These are phyloP conservation scores for Thecocarcelia acutangulata DNA, from an alignment of 2,888 invertebrate genomes.

Conservation along the genomic window DNA sequence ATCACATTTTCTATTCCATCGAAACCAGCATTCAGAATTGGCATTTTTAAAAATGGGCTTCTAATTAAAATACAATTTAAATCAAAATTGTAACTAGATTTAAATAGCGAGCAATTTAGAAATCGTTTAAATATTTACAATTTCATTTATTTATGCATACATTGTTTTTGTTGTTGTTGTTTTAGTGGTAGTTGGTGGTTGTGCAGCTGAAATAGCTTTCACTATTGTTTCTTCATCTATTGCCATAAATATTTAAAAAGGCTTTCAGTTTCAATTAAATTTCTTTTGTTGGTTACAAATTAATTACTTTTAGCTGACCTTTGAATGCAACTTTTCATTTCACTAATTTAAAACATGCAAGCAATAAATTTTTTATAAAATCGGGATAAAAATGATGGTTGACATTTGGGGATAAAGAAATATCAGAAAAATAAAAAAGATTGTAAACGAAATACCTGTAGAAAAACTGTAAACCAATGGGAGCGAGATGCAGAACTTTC, in stretches of 20 bases:
- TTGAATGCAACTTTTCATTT: not conserved
- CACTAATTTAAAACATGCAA: constrained; percentile 6
- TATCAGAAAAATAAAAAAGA: too few relatives aligned
- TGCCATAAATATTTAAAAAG: constrained; percentile 37
- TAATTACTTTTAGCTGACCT: constrained; percentile 7
- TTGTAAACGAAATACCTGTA: too few relatives aligned
- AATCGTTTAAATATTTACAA: constrained; percentile 20
- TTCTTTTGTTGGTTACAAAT: constrained; percentile 20
- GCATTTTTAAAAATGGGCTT: too few relatives aligned
- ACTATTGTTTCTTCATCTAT: constrained; percentile 2
- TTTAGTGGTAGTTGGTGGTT: not conserved
- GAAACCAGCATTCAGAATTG: too few relatives aligned
- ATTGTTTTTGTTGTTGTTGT: not conserved
- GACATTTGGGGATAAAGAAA: too few relatives aligned
- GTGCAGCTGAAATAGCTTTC: constrained; percentile 1
- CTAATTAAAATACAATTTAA: not conserved
- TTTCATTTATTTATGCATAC: constrained; percentile 2
- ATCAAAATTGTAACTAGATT: not conserved
- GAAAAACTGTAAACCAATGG: too few relatives aligned
- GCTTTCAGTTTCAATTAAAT: constrained; percentile 31
- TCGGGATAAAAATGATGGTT: too few relatives aligned
- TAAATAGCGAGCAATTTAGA: not conserved
- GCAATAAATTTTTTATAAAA: not conserved
- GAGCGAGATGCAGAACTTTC: too few relatives aligned
- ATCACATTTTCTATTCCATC: too few relatives aligned